A percentile compares a stretch with the other conserved stretches of the same genome.
These are phyloP conservation scores for Elymnias hypermnestra DNA, from an alignment of 1,140 invertebrate species.

Conservation along the genomic window DNA sequence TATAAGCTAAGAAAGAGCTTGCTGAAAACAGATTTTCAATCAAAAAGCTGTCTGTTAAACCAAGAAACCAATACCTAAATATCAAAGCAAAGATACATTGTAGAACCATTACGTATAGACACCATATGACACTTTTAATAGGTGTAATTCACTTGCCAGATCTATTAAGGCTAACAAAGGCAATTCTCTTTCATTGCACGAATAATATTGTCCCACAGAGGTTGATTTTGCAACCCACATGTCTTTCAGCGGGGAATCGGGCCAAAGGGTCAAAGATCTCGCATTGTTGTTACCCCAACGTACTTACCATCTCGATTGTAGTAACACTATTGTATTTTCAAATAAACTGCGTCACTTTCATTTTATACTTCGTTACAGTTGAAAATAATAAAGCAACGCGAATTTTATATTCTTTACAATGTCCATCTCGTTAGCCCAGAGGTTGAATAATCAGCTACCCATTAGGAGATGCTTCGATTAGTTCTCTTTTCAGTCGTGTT, in stretches of 20 bases:
- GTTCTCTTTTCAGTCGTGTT: no score
- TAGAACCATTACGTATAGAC: no score
- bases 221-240: constrained; percentile 18
- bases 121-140: neutral
- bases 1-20: no score
- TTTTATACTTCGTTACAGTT: neutral
- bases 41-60: no score
- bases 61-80: no score
- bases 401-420: no score
- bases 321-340: constrained; percentile 3
- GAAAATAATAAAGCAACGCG: no score
- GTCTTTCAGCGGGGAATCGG: constrained; percentile 31
- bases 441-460: no score
- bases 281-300: constrained; percentile 28
- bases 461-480: no score
- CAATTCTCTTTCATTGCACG: constrained; percentile 17
- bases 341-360: neutral
- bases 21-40: no score
- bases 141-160: neutral
- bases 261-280: constrained; percentile 44
- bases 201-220: constrained; percentile 13
- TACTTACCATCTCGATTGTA: constrained; percentile 8
- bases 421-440: no score
- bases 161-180: constrained; percentile 12
- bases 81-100: no score